Conservation (phyloP, 2,113 vertebrate genomes). For the Cricetomys ansorgei region DNA sequence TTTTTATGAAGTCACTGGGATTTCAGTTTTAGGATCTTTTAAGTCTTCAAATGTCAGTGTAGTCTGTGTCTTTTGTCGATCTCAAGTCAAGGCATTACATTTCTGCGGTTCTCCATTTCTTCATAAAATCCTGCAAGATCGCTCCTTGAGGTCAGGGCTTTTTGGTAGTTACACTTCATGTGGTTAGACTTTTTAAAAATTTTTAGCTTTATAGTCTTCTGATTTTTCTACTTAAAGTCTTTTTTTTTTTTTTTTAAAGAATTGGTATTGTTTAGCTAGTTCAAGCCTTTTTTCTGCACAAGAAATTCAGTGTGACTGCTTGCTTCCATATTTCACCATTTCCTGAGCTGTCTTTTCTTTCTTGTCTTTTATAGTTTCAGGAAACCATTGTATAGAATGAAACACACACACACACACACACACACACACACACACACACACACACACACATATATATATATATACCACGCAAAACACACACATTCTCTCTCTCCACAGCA, state of each 20-base stretch:
- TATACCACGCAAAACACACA: too few relatives aligned
- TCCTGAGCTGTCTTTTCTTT: conserved; percentile 83
- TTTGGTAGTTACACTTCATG: neutral
- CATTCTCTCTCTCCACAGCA: neutral
- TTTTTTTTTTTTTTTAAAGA: conserved; percentile 40
- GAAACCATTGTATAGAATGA: conserved; percentile 83
- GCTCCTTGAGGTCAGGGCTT: neutral
- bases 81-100: neutral
- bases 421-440: neutral
- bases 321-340: conserved; percentile 86
- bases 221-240: neutral
- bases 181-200: neutral
- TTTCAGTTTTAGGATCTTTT: conserved; percentile 70
- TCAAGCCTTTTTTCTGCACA: conserved; percentile 75
- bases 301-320: conserved; percentile 69
- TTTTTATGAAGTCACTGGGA: conserved; percentile 79
- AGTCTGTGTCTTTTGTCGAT: conserved; percentile 31
- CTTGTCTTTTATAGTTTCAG: conserved; percentile 83
- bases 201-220: neutral
- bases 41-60: conserved; percentile 66
- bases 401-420: neutral
- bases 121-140: neutral
- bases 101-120: conserved; percentile 42
- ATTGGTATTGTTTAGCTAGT: conserved; percentile 37
- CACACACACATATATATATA: too few relatives aligned